Evolutionary conservation across 2,797 vertebrate species (phyloP).

Genomic region (Phataginus tetradactyla): DNA sequence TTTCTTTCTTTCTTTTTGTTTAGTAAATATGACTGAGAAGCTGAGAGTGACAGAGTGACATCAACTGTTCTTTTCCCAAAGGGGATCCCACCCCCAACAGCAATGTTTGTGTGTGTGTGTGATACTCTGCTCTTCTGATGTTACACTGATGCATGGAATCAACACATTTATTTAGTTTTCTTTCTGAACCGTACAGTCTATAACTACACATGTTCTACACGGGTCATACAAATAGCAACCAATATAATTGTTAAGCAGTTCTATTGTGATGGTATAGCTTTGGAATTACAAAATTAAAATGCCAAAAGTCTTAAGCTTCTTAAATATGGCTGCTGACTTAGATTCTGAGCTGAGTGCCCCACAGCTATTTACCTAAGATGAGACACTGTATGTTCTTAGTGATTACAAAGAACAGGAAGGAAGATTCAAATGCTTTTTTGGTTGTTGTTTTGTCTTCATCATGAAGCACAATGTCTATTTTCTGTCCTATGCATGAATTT

Average conservation of each 20-base stretch:
- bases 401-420: background rate
- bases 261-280: background rate
- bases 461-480: background rate
- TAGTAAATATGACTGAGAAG: background rate
- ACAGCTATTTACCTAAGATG: background rate
- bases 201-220: background rate
- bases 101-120: background rate
- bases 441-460: background rate
- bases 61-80: background rate
- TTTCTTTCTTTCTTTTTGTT: background rate
- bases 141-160: background rate
- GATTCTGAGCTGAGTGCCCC: background rate
- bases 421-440: background rate
- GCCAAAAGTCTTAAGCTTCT: background rate
- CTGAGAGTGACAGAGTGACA: background rate
- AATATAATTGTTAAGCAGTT: background rate
- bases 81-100: too few species aligned
- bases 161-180: background rate
- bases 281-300: background rate
- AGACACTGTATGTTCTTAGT: background rate
- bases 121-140: background rate
- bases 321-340: background rate
- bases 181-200: background rate
- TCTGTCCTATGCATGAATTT: background rate
- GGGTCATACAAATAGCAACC: background rate